Conservation (phyloP, 64 coral and sea anemone genomes). For the Dendronephthya gigantea region DNA sequence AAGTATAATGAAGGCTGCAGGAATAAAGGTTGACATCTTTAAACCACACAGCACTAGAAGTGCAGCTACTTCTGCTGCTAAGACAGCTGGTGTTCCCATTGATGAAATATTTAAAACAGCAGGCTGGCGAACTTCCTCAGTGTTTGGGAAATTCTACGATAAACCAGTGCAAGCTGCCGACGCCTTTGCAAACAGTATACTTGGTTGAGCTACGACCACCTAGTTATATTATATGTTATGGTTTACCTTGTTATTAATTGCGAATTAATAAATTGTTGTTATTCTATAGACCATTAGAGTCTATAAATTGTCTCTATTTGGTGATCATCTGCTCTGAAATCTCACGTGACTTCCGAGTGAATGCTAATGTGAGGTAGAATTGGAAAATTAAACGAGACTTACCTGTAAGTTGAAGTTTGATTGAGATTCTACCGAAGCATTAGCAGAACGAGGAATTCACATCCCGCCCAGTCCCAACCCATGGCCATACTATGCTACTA, state of each 20-base stretch:
- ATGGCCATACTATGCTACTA: too few species aligned
- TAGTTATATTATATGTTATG: neutral
- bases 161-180: conserved; percentile 22
- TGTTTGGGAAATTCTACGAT: conserved; percentile 42
- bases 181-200: conserved; percentile 12
- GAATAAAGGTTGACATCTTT: conserved; percentile 32
- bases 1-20: conserved; percentile 31
- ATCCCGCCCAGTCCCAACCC: too few species aligned
- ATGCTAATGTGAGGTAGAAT: too few species aligned
- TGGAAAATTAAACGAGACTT: too few species aligned
- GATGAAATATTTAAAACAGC: conserved; percentile 41
- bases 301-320: conserved; percentile 11
- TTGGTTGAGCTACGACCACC: neutral
- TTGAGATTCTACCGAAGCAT: too few species aligned
- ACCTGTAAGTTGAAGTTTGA: too few species aligned
- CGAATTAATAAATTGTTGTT: neutral
- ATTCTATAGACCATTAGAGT: neutral
- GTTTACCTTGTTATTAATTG: neutral
- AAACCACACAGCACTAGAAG: conserved; percentile 39
- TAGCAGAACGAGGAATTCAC: too few species aligned
- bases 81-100: conserved; percentile 28
- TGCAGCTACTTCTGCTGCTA: conserved; percentile 40
- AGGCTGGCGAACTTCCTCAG: conserved; percentile 42
- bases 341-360: neutral
- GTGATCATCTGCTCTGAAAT: neutral